Percentiles rank a stretch among this genome's conserved stretches.
These are phyloP conservation scores for Drosophila kohkoa DNA, from an alignment of 1,140 invertebrate genomes.

Conservation along the genomic window DNA sequence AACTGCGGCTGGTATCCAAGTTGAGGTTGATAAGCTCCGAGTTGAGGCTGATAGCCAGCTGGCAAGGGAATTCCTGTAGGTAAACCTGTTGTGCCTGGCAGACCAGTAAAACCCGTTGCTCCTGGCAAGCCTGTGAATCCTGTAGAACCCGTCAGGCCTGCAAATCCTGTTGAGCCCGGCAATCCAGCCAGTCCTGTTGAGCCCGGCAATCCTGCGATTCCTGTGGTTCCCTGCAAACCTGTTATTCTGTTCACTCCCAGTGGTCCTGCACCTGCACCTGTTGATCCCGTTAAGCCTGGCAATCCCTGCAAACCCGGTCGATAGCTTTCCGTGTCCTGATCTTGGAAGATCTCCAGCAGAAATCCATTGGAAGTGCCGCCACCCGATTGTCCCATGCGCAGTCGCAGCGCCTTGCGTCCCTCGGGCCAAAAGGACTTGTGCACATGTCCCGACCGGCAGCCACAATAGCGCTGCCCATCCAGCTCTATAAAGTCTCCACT, in stretches of 20 bases:
- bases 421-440: slow-evolving; percentile 76
- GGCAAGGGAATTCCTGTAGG: not conserved
- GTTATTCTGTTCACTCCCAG: not conserved
- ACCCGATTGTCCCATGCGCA: slow-evolving; percentile 71
- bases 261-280: too few relatives aligned
- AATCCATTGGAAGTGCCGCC: slow-evolving; percentile 85
- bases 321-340: slow-evolving; percentile 84
- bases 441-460: slow-evolving; percentile 86
- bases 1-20: slow-evolving; percentile 29
- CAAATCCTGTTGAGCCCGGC: not conserved
- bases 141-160: not conserved
- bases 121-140: not conserved
- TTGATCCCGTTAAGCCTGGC: not conserved
- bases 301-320: slow-evolving; percentile 17
- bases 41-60: slow-evolving; percentile 8
- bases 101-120: not conserved
- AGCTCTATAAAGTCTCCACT: slow-evolving; percentile 86
- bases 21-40: slow-evolving; percentile 17
- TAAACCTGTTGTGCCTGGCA: not conserved
- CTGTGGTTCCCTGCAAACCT: not conserved
- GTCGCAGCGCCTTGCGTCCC: slow-evolving; percentile 80
- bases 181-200: not conserved
- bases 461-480: slow-evolving; percentile 86
- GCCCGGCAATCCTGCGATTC: not conserved
- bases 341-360: slow-evolving; percentile 86